Evolutionary conservation across 2,113 vertebrate species (phyloP).

Genomic region (Chrysochloris asiatica): DNA sequence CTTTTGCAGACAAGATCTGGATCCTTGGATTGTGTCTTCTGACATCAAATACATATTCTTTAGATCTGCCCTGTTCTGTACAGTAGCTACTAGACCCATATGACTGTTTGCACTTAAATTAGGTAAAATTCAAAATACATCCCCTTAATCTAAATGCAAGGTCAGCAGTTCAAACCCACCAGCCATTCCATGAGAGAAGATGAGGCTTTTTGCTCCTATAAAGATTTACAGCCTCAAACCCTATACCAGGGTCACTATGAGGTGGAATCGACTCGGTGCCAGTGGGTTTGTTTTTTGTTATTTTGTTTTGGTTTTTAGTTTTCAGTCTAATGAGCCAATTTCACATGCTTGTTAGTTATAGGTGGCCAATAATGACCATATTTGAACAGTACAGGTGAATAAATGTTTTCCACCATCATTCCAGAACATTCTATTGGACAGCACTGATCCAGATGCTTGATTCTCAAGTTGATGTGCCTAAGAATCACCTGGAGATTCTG

Average conservation of each 20-base stretch:
- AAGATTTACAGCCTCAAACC: too few relatives aligned
- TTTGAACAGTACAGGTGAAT: too few relatives aligned
- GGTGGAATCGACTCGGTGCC: too few relatives aligned
- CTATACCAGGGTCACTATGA: too few relatives aligned
- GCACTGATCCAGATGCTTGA: neutral
- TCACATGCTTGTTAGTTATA: neutral
- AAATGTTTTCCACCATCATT: neutral
- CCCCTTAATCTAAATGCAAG: too few relatives aligned
- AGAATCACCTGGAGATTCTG: neutral
- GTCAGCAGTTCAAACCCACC: too few relatives aligned
- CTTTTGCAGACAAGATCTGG: slow-evolving; percentile 6
- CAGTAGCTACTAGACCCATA: neutral
- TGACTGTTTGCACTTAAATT: neutral
- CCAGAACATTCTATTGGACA: neutral
- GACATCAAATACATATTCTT: neutral
- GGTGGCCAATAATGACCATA: neutral
- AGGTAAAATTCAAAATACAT: neutral
- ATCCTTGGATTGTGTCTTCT: neutral
- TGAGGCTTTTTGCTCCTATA: too few relatives aligned
- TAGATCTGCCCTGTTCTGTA: neutral
- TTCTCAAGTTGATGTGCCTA: neutral
- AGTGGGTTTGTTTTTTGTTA: too few relatives aligned
- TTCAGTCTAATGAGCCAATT: neutral
- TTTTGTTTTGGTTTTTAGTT: neutral
- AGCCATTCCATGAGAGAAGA: too few relatives aligned